phyloP scores from a whole-genome alignment of 2,888 invertebrate genomes.

The Coelopa pilipes region DNA sequence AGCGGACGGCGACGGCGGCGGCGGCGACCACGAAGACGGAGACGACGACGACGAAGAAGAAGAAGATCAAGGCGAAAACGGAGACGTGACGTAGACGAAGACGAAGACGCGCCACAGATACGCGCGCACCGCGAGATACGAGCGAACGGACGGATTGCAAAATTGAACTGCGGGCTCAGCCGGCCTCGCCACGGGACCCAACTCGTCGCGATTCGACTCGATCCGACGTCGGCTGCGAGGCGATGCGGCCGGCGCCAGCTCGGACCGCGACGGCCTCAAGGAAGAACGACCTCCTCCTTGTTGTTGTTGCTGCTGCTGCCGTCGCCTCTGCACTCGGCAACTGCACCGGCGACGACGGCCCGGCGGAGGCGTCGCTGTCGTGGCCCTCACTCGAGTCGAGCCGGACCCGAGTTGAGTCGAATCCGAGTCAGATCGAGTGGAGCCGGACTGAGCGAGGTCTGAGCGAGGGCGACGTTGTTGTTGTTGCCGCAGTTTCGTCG shows the following conservation, averaged over 20 bases:
- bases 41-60: neutral
- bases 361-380: neutral
- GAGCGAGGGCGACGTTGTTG: no score
- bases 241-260: neutral
- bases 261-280: neutral
- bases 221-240: conserved; percentile 10
- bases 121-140: conserved; percentile 21
- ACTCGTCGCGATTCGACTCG: conserved; percentile 53
- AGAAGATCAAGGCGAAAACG: neutral
- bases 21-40: no score
- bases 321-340: conserved; percentile 1
- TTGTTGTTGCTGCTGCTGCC: neutral
- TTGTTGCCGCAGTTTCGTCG: no score
- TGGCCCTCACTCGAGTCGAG: neutral
- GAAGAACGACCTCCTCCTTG: neutral
- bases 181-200: conserved; percentile 56
- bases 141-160: conserved; percentile 52
- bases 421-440: neutral
- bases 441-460: neutral
- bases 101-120: neutral
- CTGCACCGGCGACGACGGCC: neutral
- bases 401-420: neutral
- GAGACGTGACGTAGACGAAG: neutral
- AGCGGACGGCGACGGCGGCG: no score
- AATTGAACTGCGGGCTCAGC: conserved; percentile 49